phyloP scores from a whole-genome alignment of 2,797 vertebrate species.

The Vespertilio murinus region DNA sequence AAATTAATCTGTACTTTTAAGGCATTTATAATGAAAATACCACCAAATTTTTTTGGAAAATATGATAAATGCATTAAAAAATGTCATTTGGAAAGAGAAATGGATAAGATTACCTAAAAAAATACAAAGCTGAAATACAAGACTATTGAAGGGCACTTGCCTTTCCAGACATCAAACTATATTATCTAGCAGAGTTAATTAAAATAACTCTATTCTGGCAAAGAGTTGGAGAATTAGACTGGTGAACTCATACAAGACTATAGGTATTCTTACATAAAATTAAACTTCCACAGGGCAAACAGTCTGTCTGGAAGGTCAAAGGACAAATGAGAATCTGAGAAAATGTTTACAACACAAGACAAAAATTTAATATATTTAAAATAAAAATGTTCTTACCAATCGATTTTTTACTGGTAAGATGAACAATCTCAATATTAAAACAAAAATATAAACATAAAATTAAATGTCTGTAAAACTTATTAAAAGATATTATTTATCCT shows the following conservation, averaged over 20 bases:
- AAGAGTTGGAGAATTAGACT: background rate
- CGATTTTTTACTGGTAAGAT: background rate
- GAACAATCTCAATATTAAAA: conserved; percentile 23
- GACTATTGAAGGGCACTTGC: too few relatives aligned
- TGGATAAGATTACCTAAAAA: too few relatives aligned
- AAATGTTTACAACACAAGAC: background rate
- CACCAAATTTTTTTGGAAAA: too few relatives aligned
- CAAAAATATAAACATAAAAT: conserved; percentile 18
- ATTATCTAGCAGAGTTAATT: background rate
- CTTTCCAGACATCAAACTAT: too few relatives aligned
- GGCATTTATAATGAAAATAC: too few relatives aligned
- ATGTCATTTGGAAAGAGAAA: too few relatives aligned
- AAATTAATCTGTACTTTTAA: too few relatives aligned
- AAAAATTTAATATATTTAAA: conserved; percentile 18
- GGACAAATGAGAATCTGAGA: too few relatives aligned
- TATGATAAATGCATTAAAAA: too few relatives aligned
- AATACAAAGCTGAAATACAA: too few relatives aligned
- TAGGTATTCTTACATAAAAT: background rate
- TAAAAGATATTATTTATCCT: background rate
- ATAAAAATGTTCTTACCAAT: background rate
- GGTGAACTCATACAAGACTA: background rate
- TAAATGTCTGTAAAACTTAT: background rate
- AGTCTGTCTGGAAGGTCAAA: too few relatives aligned
- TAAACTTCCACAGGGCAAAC: background rate
- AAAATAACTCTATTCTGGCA: background rate